A percentile compares a stretch with the other conserved stretches of the same genome.
Evolutionary conservation across 2,888 invertebrate species (phyloP).

Genomic region (Limnephilus rhombicus): DNA sequence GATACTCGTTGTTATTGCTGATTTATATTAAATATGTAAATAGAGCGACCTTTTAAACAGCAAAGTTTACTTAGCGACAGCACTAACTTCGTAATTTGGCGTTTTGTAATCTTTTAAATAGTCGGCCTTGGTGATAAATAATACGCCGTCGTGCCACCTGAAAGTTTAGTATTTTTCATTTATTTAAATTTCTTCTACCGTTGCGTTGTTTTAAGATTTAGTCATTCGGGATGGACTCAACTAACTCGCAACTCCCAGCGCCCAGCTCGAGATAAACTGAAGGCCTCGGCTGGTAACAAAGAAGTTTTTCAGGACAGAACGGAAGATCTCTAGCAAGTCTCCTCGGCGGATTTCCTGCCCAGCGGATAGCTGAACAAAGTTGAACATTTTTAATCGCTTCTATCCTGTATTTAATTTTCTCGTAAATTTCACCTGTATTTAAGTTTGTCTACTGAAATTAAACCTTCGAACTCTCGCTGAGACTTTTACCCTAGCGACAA

Average conservation of each 20-base stretch:
- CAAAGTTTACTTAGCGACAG: too few relatives aligned
- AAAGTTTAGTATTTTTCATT: neutral
- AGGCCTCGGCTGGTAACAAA: conserved; percentile 29
- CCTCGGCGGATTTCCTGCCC: conserved; percentile 40
- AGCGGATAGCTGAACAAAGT: neutral
- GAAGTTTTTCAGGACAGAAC: conserved; percentile 41
- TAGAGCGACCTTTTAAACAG: too few relatives aligned
- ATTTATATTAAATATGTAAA: too few relatives aligned
- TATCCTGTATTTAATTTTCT: conserved; percentile 16
- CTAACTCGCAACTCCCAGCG: neutral
- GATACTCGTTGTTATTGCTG: too few relatives aligned
- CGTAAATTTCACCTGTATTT: conserved; percentile 12
- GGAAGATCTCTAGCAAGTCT: neutral
- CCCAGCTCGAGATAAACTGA: neutral
- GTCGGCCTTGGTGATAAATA: too few relatives aligned
- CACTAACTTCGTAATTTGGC: too few relatives aligned
- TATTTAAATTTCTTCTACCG: neutral
- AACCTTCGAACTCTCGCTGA: neutral
- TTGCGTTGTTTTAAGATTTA: neutral
- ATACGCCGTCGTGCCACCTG: neutral
- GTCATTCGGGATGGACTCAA: neutral
- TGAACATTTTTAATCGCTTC: conserved; percentile 17
- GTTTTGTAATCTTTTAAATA: too few relatives aligned
- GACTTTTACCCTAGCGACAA: neutral
- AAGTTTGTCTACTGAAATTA: neutral